A percentile compares a stretch with the other conserved stretches of the same genome.
Evolutionary conservation across 2,113 vertebrate species (phyloP).

Genomic region (Typhlomys cinereus): DNA sequence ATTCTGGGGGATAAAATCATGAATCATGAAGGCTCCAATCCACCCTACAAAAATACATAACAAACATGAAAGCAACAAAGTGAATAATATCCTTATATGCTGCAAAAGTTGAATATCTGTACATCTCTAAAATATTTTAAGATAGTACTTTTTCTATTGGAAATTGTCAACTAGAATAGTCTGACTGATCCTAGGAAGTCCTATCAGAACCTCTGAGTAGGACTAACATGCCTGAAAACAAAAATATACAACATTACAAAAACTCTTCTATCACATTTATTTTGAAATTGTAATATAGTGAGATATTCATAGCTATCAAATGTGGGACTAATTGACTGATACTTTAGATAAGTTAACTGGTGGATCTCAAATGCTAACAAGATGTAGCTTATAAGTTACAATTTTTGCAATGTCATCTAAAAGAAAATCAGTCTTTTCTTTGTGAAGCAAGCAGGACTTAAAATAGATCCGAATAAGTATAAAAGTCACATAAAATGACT

Average conservation of each 20-base stretch:
- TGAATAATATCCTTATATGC: not conserved
- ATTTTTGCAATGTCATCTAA: not conserved
- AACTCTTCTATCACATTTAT: constrained; percentile 5
- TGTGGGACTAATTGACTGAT: not conserved
- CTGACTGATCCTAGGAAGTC: not conserved
- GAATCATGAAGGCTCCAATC: not conserved
- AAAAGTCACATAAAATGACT: not conserved
- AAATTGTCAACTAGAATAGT: not conserved
- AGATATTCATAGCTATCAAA: not conserved
- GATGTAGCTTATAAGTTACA: not conserved
- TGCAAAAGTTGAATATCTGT: not conserved
- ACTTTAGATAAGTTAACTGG: not conserved
- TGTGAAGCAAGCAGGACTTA: not conserved
- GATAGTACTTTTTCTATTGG: not conserved
- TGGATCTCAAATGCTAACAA: constrained; percentile 40
- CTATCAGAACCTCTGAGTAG: not conserved
- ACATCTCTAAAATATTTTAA: constrained; percentile 25
- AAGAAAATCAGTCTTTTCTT: constrained; percentile 8
- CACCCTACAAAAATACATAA: not conserved
- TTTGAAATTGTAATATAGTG: not conserved
- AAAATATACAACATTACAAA: not conserved
- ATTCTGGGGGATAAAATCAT: not conserved
- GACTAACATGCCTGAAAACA: not conserved
- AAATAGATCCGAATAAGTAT: not conserved
- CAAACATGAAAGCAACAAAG: not conserved